Conservation (phyloP, 2,888 invertebrate genomes). For the Apodemia mormo region DNA sequence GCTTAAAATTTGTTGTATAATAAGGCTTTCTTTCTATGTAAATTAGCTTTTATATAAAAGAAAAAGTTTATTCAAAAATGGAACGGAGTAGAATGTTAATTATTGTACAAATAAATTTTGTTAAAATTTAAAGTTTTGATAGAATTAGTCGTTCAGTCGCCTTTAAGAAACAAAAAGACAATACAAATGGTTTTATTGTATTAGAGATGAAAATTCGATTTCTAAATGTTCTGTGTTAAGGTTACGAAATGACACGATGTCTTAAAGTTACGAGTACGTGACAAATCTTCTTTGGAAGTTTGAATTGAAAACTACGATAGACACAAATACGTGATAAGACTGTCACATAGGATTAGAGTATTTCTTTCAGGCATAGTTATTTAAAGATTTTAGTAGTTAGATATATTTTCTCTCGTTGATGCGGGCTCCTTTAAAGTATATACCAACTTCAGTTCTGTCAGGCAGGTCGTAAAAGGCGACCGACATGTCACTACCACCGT, state of each 20-base stretch:
- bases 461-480: too few species aligned
- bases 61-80: too few species aligned
- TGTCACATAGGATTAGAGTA: conserved; percentile 33
- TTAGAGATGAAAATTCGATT: neutral
- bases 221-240: conserved; percentile 34
- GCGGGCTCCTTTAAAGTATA: too few species aligned
- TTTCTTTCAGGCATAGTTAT: too few species aligned
- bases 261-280: conserved; percentile 77
- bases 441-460: too few species aligned
- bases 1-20: too few species aligned
- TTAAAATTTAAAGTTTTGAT: neutral
- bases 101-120: neutral
- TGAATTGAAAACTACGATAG: conserved; percentile 80
- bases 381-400: too few species aligned
- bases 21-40: too few species aligned
- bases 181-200: neutral
- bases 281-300: conserved; percentile 76
- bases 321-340: conserved; percentile 71
- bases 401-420: too few species aligned
- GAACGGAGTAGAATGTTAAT: too few species aligned
- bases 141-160: neutral
- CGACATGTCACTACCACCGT: too few species aligned
- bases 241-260: conserved; percentile 72
- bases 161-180: neutral
- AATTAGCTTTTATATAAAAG: too few species aligned